A percentile compares a stretch with the other conserved stretches of the same genome.
phyloP scores from a whole-genome alignment of 2,113 vertebrate species.

The Lathamus discolor region DNA sequence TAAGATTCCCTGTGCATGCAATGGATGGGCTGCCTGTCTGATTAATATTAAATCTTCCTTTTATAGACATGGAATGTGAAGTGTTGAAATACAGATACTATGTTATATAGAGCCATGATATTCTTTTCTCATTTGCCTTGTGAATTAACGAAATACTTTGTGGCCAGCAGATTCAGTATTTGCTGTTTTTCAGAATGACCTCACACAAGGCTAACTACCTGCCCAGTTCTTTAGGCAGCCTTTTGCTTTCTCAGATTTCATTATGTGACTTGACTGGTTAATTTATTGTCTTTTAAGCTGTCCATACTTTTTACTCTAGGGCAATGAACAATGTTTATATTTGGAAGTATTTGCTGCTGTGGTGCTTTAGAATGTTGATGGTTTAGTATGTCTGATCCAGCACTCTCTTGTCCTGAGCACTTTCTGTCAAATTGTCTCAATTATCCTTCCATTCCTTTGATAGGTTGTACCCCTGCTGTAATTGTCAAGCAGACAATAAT shows the following conservation, averaged over 20 bases:
- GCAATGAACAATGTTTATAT: not conserved
- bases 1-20: not conserved
- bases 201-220: not conserved
- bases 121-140: not conserved
- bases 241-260: not conserved
- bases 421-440: not conserved
- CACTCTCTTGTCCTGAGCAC: not conserved
- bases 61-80: not conserved
- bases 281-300: not conserved
- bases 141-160: not conserved
- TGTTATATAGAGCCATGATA: not conserved
- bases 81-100: not conserved
- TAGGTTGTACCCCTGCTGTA: not conserved
- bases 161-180: not conserved
- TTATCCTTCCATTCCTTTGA: slow-evolving; percentile 16
- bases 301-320: not conserved
- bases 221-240: not conserved
- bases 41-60: not conserved
- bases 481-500: slow-evolving; percentile 19
- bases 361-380: not conserved
- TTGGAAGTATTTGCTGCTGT: not conserved
- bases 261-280: not conserved
- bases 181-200: not conserved
- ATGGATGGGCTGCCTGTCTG: not conserved
- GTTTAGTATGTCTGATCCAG: not conserved